These are phyloP conservation scores for Bothrops jararaca DNA, from an alignment of 2,113 vertebrate genomes.

Conservation along the genomic window DNA sequence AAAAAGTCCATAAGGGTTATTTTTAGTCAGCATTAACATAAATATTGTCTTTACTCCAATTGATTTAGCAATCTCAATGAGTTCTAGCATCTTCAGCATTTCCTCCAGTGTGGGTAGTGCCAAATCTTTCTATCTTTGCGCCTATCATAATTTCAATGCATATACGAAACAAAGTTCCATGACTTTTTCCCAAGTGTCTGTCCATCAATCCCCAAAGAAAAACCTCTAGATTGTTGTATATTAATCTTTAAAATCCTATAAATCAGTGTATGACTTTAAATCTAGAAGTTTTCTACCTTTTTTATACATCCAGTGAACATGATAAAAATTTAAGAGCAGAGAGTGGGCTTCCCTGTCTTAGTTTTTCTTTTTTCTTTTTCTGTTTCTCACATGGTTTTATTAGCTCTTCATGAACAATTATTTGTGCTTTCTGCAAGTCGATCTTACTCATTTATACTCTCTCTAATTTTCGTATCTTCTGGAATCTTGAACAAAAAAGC, in stretches of 20 bases:
- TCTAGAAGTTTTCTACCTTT: not conserved
- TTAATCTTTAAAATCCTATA: not conserved
- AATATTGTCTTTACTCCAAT: not conserved
- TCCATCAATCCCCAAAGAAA: not conserved
- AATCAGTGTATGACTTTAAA: not conserved
- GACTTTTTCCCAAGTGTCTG: not conserved
- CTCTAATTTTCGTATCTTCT: not conserved
- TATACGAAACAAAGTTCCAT: not conserved
- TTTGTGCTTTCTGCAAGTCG: not conserved
- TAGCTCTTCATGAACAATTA: not conserved
- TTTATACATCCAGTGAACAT: not conserved
- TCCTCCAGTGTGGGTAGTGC: not conserved
- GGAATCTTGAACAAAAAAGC: not conserved
- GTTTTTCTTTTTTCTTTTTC: not conserved
- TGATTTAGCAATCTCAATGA: not conserved
- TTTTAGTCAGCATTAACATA: too few relatives aligned
- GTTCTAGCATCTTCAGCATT: not conserved
- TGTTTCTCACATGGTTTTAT: not conserved
- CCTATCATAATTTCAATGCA: not conserved
- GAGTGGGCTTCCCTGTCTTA: not conserved
- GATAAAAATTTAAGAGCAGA: not conserved
- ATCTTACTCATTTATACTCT: not conserved
- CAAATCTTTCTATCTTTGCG: not conserved
- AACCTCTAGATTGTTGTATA: not conserved
- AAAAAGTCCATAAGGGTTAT: too few relatives aligned